Conservation (phyloP, 2,797 vertebrate genomes). For the Potorous gilbertii region DNA sequence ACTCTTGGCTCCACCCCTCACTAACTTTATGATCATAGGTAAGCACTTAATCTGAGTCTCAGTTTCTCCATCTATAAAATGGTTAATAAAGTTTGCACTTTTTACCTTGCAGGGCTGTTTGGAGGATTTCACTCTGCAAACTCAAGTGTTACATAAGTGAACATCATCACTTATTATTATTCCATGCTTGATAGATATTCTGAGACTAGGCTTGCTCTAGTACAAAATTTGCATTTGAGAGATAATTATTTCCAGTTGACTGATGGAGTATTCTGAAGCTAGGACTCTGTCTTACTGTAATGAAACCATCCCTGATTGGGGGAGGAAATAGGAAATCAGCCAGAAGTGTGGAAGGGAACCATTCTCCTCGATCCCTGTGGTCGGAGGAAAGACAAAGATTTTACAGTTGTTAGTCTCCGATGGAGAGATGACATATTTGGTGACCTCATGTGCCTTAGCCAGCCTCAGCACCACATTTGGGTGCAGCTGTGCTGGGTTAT, state of each 20-base stretch:
- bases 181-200: background rate
- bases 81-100: background rate
- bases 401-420: background rate
- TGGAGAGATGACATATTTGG: background rate
- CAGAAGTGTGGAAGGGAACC: background rate
- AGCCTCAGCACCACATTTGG: background rate
- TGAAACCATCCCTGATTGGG: conserved; percentile 3
- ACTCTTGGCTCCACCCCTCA: background rate
- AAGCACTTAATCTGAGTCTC: background rate
- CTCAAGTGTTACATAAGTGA: background rate
- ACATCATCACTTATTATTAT: background rate
- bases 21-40: background rate
- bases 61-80: background rate
- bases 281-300: background rate
- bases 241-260: background rate
- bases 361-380: background rate
- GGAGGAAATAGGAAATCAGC: background rate
- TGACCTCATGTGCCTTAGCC: background rate
- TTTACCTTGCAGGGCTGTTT: background rate
- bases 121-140: background rate
- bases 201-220: background rate
- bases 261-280: conserved; percentile 8
- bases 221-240: background rate
- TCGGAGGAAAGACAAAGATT: background rate
- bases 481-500: conserved; percentile 23